phyloP scores from a whole-genome alignment of 1,140 invertebrate genomes.

The Himalopsyche phryganea region DNA sequence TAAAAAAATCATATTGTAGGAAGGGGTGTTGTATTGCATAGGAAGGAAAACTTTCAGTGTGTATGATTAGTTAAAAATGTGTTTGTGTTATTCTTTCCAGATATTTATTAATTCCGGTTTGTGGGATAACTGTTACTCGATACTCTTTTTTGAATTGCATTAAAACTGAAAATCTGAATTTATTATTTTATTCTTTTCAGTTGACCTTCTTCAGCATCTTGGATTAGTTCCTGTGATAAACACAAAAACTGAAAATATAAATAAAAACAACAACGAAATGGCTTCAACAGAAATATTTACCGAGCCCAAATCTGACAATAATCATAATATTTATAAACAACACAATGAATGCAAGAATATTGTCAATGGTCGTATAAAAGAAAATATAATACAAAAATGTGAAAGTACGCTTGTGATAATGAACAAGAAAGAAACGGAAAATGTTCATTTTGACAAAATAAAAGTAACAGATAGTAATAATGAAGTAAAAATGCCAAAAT shows the following conservation, averaged over 20 bases:
- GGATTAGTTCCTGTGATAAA: not conserved
- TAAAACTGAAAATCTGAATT: not conserved
- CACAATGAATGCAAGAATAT: not conserved
- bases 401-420: slow-evolving; percentile 4
- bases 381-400: not conserved
- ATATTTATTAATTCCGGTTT: no score
- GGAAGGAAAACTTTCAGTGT: no score
- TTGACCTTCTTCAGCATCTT: slow-evolving; percentile 1
- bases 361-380: not conserved
- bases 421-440: slow-evolving; percentile 3
- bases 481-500: not conserved
- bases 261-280: slow-evolving; percentile 1
- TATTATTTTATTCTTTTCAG: slow-evolving; percentile 14
- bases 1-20: no score
- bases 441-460: slow-evolving; percentile 1
- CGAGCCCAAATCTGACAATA: slow-evolving; percentile 19
- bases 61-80: no score
- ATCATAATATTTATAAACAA: slow-evolving; percentile 27
- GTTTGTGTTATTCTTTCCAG: no score
- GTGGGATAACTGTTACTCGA: no score
- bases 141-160: not conserved
- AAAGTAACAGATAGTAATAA: not conserved
- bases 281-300: not conserved
- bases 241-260: not conserved
- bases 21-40: no score